A percentile compares a stretch with the other conserved stretches of the same genome.
These are phyloP conservation scores for Berghia stephanieae DNA, from an alignment of 1,140 invertebrate species.

Conservation along the genomic window DNA sequence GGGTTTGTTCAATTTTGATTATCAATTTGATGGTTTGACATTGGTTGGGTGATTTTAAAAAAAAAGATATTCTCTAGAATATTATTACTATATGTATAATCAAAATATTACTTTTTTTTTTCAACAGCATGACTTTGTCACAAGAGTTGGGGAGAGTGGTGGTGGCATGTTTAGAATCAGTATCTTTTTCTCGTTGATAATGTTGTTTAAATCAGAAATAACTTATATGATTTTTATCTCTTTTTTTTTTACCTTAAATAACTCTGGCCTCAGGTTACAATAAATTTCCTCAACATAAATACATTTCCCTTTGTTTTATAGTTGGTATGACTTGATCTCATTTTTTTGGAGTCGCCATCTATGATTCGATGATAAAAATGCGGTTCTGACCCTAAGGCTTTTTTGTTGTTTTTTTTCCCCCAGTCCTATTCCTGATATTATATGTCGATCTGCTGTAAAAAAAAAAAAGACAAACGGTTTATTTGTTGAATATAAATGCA, in stretches of 20 bases:
- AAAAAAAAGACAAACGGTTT: no score
- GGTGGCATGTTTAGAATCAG: conserved; percentile 80
- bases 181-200: conserved; percentile 54
- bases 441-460: no score
- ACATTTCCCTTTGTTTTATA: no score
- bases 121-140: conserved; percentile 71
- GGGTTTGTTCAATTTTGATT: not conserved
- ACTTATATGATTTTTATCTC: not conserved
- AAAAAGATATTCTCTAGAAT: not conserved
- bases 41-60: not conserved
- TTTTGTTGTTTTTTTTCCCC: no score
- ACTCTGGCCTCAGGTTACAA: no score
- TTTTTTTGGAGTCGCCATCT: not conserved
- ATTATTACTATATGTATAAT: conserved; percentile 15
- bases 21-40: not conserved
- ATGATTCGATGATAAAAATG: no score
- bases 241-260: not conserved
- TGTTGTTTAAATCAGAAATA: no score
- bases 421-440: no score
- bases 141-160: conserved; percentile 78
- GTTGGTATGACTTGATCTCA: not conserved
- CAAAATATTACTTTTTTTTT: conserved; percentile 5
- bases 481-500: not conserved
- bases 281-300: no score
- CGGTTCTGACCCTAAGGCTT: no score